Evolutionary conservation across 2,797 vertebrate genomes (phyloP), one percentile per base, ranked within the genome.

Genomic region (Gallinago solitaria): DNA sequence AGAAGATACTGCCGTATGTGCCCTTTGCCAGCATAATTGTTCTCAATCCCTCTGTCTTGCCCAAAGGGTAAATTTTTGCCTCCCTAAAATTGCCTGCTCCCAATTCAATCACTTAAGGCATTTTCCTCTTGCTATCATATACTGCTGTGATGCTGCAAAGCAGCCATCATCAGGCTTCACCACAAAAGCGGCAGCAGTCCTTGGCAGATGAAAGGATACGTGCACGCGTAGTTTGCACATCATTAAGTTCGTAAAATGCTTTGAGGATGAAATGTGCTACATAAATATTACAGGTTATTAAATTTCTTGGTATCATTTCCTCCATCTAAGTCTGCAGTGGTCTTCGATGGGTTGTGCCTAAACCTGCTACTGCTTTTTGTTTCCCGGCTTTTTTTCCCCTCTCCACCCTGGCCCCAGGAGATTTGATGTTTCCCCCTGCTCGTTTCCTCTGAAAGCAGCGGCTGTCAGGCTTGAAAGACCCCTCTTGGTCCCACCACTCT

Each of bases 231-330:
- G 85, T 93, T 93, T 96, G 94, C 94, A 96, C 91, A 93, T 95
- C 94, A 97, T 91, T 91, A 94, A 92, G 93, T 94, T 90, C 2
- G 3, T 65, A 94, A 95, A 95, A 90, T 5, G 60, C 86, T 96
- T 95, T 91, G 83, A 96, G 94, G 91, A 90, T 95, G 90, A 95
- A 91, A 87, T 83, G 71, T 68, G 86, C 86, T 87, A 92, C 93
- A 90, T 91, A 96, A 92, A 93, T 93, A 87, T 94, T 95, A 95
- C 77, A 93, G 70, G 91, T 94, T 96, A 96, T 95, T 87, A 90
- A 87, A 95, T 95, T 90, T 56, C 81, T 93, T 65, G 64, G 74
- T 92, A 71, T 37, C 9, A 18, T 63, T 88, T 82, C 91, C 87
- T 80, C 70, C 50, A 68, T 60, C 50, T 73, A 60, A 91, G 33